phyloP scores from a whole-genome alignment of 2,888 invertebrate species.

The Miltochrista miniata region DNA sequence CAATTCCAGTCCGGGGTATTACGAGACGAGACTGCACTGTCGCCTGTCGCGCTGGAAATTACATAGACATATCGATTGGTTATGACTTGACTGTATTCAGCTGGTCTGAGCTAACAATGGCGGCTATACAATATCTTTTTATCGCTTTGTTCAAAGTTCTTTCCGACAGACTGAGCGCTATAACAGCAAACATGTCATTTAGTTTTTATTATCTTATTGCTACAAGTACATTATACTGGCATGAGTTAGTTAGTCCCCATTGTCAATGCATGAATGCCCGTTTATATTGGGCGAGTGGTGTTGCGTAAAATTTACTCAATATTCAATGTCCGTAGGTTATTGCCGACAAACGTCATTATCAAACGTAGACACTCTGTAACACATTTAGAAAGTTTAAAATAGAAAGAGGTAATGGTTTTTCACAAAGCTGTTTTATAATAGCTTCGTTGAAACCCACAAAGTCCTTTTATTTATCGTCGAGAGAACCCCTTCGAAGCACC shows the following conservation, averaged over 20 bases:
- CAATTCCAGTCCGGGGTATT: neutral
- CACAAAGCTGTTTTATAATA: no score
- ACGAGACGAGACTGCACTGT: constrained; percentile 2
- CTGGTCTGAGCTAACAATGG: neutral
- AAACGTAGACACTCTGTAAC: neutral
- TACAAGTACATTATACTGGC: neutral
- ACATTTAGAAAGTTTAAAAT: neutral
- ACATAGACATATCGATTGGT: constrained; percentile 8
- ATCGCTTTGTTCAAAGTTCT: constrained; percentile 2
- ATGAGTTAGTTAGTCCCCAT: neutral
- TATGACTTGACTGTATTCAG: neutral
- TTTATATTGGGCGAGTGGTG: neutral
- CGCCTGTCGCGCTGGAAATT: constrained; percentile 6
- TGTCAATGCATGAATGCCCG: neutral
- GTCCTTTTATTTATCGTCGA: no score
- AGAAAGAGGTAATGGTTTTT: no score
- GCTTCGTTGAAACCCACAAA: no score
- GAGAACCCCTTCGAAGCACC: no score
- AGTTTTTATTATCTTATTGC: neutral
- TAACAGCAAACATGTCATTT: neutral
- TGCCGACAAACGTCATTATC: neutral
- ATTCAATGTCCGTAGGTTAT: neutral
- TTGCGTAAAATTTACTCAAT: neutral
- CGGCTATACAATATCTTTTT: neutral
- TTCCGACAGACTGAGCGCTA: neutral